These are phyloP conservation scores for Megaceryle torquata DNA, from an alignment of 2,113 vertebrate species.

Conservation along the genomic window DNA sequence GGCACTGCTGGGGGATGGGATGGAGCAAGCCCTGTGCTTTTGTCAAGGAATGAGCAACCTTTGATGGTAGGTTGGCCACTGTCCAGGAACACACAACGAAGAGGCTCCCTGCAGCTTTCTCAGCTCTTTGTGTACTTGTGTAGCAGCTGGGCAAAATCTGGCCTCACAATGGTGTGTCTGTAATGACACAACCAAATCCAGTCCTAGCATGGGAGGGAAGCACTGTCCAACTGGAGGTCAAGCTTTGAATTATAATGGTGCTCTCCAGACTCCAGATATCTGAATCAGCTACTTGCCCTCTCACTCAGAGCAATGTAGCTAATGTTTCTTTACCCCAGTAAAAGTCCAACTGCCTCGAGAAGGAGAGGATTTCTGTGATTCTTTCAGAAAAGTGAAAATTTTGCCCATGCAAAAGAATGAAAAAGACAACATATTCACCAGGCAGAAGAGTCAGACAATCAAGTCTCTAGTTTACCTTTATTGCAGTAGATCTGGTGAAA, in stretches of 20 bases:
- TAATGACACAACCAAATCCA: constrained; percentile 42
- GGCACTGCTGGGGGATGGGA: background rate
- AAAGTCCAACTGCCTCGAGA: background rate
- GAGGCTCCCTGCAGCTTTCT: constrained; percentile 56
- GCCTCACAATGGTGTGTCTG: constrained; percentile 43
- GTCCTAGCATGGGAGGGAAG: constrained; percentile 12
- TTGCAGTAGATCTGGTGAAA: background rate
- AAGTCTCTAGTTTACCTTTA: background rate
- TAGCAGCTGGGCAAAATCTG: constrained; percentile 65
- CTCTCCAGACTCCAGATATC: background rate
- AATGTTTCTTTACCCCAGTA: constrained; percentile 12
- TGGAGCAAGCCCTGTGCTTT: background rate
- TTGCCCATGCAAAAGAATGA: background rate
- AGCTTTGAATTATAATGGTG: constrained; percentile 40
- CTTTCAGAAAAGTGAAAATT: background rate
- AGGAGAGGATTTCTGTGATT: background rate
- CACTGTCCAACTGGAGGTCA: constrained; percentile 7
- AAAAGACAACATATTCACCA: background rate
- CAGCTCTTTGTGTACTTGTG: constrained; percentile 20
- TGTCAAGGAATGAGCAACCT: constrained; percentile 33
- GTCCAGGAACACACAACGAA: constrained; percentile 38
- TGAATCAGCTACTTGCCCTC: constrained; percentile 12
- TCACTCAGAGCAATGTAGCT: background rate
- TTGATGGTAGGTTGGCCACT: constrained; percentile 29
- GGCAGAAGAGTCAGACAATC: background rate